These are phyloP conservation scores for Hippoglossus hippoglossus DNA, from an alignment of 2,797 vertebrate genomes.

Conservation along the genomic window DNA sequence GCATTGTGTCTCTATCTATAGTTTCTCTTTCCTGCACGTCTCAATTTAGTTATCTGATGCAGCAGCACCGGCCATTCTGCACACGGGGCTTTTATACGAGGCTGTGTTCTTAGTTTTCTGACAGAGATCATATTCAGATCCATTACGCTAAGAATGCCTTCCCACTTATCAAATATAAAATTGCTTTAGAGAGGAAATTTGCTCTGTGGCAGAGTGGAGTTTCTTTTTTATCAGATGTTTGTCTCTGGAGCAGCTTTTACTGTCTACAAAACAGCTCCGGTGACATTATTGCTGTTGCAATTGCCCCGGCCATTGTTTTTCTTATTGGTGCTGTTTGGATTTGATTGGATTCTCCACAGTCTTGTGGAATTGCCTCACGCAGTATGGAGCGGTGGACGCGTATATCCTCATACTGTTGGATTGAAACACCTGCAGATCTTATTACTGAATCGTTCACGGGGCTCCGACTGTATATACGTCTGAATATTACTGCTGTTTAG, in stretches of 20 bases:
- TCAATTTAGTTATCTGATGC: conserved; percentile 76
- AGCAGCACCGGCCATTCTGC: conserved; percentile 65
- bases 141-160: conserved; percentile 85
- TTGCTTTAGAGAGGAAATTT: conserved; percentile 86
- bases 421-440: conserved; percentile 71
- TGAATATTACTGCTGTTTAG: conserved; percentile 41
- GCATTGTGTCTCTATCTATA: conserved; percentile 59
- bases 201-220: conserved; percentile 76
- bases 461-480: conserved; percentile 40
- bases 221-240: conserved; percentile 83
- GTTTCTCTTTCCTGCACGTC: conserved; percentile 65
- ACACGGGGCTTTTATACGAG: conserved; percentile 70
- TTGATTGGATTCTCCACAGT: conserved; percentile 79
- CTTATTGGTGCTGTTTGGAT: conserved; percentile 79
- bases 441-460: conserved; percentile 59
- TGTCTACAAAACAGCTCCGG: conserved; percentile 78
- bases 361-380: conserved; percentile 71
- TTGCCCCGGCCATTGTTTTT: conserved; percentile 76
- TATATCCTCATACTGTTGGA: conserved; percentile 61
- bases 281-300: conserved; percentile 79
- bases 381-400: conserved; percentile 37
- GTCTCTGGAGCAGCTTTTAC: conserved; percentile 83
- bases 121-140: conserved; percentile 85
- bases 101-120: conserved; percentile 82
- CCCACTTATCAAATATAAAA: conserved; percentile 87